These are phyloP conservation scores for Laticauda colubrina DNA, from an alignment of 2,113 vertebrate genomes.

Conservation along the genomic window DNA sequence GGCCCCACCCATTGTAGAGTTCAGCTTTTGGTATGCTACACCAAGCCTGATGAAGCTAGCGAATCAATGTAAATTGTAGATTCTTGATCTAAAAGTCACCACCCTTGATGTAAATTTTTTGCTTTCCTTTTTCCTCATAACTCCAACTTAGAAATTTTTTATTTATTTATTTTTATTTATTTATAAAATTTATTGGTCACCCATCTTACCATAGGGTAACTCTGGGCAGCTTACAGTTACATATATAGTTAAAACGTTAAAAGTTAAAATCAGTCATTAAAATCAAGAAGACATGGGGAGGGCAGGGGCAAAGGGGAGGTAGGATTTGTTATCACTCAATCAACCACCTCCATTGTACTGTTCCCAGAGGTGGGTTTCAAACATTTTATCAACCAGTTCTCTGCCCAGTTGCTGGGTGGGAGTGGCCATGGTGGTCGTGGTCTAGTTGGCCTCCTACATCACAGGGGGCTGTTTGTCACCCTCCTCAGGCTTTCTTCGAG, in stretches of 20 bases:
- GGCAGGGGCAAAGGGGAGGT: not conserved
- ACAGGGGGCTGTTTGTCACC: too few relatives aligned
- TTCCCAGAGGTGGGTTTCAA: not conserved
- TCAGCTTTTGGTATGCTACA: not conserved
- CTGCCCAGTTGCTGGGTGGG: too few relatives aligned
- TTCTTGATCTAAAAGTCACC: not conserved
- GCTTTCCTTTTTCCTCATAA: not conserved
- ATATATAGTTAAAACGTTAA: not conserved
- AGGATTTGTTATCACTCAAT: not conserved
- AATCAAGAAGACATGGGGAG: not conserved
- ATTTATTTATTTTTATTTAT: too few relatives aligned
- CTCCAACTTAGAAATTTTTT: not conserved
- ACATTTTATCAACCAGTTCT: too few relatives aligned
- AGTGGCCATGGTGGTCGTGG: too few relatives aligned
- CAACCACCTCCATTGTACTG: not conserved
- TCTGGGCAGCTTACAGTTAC: not conserved
- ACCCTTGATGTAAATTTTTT: not conserved
- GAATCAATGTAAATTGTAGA: not conserved
- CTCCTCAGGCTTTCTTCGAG: too few relatives aligned
- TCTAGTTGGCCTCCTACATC: too few relatives aligned
- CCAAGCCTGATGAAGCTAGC: not conserved
- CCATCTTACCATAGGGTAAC: not conserved
- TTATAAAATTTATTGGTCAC: too few relatives aligned
- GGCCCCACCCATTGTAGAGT: not conserved
- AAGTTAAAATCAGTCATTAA: not conserved